A percentile compares a stretch with the other conserved stretches of the same genome.
Evolutionary conservation across 2,113 vertebrate species (phyloP).

Genomic region (Tetrao urogallus): DNA sequence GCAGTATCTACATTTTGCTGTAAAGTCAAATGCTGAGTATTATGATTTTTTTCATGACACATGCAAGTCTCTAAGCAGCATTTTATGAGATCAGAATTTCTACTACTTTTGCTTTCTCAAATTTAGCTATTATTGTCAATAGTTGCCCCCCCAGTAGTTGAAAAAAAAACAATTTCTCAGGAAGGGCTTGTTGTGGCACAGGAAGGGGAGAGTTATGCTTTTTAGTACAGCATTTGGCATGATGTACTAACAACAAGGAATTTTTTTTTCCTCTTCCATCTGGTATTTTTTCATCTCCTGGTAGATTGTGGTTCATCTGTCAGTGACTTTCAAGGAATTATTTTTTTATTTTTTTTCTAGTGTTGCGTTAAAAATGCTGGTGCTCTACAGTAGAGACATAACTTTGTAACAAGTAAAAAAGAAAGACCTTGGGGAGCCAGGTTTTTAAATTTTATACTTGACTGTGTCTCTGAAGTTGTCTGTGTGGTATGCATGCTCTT

Average conservation of each 20-base stretch:
- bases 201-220: background rate
- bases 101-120: background rate
- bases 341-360: background rate
- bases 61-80: background rate
- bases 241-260: background rate
- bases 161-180: background rate
- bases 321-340: background rate
- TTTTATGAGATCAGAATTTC: background rate
- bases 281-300: background rate
- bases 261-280: background rate
- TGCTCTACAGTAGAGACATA: background rate
- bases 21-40: background rate
- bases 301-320: slow-evolving; percentile 6
- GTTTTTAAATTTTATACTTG: background rate
- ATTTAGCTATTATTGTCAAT: background rate
- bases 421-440: background rate
- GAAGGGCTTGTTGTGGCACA: background rate
- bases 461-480: background rate
- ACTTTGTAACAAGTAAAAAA: background rate
- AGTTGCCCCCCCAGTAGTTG: background rate
- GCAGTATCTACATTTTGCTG: background rate
- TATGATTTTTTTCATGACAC: background rate
- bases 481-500: fast-evolving
- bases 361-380: background rate
- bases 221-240: background rate